These are phyloP conservation scores for Hecatera dysodea DNA, from an alignment of 2,888 invertebrate species.

Conservation along the genomic window DNA sequence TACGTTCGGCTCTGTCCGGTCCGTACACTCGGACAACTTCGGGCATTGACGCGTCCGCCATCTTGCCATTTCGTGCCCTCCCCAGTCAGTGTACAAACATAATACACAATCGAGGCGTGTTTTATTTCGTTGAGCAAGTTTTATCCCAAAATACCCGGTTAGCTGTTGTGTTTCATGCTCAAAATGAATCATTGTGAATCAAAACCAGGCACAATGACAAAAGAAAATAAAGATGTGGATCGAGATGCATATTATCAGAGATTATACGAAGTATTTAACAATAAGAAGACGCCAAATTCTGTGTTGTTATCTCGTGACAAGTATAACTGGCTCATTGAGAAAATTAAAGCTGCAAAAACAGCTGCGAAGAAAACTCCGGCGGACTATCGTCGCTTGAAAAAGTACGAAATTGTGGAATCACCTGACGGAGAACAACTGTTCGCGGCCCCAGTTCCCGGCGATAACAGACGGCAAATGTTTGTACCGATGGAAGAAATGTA, in stretches of 20 bases:
- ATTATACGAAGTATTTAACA: conserved; percentile 70
- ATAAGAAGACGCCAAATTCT: conserved; percentile 70
- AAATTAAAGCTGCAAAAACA: conserved; percentile 72
- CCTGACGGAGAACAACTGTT: conserved; percentile 73
- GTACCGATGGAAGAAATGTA: conserved; percentile 78
- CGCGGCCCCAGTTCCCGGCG: conserved; percentile 58
- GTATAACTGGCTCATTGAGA: conserved; percentile 70
- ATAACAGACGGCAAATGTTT: conserved; percentile 60
- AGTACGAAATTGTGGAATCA: conserved; percentile 72
- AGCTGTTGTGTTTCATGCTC: conserved; percentile 2
- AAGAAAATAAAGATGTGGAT: conserved; percentile 63
- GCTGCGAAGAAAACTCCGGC: conserved; percentile 67
- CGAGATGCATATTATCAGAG: conserved; percentile 72
- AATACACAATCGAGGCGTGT: conserved; percentile 25
- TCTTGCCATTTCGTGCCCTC: conserved; percentile 62
- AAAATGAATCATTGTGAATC: conserved; percentile 37
- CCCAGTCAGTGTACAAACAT: conserved; percentile 66
- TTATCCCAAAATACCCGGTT: conserved; percentile 48
- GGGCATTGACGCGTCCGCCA: conserved; percentile 64
- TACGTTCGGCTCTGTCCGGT: conserved; percentile 71
- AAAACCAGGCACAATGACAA: conserved; percentile 9
- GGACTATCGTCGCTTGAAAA: conserved; percentile 76
- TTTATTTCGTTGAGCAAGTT: conserved; percentile 29
- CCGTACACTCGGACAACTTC: conserved; percentile 66
- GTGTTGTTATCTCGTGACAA: conserved; percentile 72